Percentiles rank a stretch among this genome's conserved stretches.
These are phyloP conservation scores for Umimayanthus kanabou DNA, from an alignment of 92 coral and sea anemone genomes.

Conservation along the genomic window DNA sequence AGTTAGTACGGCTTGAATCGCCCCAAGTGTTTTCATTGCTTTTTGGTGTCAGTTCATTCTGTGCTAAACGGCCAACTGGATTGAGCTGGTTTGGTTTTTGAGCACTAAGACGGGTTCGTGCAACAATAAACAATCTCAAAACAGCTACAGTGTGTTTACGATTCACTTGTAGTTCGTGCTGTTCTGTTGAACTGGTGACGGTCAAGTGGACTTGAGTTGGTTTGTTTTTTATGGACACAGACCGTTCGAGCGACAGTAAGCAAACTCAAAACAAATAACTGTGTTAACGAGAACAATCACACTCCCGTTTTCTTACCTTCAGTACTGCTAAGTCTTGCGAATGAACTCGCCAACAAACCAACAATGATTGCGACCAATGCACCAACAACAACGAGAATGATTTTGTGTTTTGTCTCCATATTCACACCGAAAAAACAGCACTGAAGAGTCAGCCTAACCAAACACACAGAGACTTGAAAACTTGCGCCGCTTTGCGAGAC, in stretches of 20 bases:
- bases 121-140: too few relatives aligned
- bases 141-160: too few relatives aligned
- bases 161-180: not conserved
- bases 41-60: too few relatives aligned
- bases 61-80: too few relatives aligned
- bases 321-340: constrained; percentile 68
- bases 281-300: not conserved
- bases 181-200: not conserved
- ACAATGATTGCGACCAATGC: constrained; percentile 58
- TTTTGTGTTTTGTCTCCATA: constrained; percentile 26
- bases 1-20: not conserved
- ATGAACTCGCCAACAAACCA: constrained; percentile 75
- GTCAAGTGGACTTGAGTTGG: not conserved
- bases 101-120: too few relatives aligned
- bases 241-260: not conserved
- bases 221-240: not conserved
- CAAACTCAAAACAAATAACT: not conserved
- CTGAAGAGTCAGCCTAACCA: not conserved
- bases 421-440: not conserved
- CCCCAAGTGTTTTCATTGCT: not conserved
- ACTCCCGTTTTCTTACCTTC: constrained; percentile 55
- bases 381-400: constrained; percentile 28
- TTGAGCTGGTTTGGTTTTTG: too few relatives aligned
- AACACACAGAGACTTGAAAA: not conserved
- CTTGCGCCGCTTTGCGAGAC: not conserved